Base-by-base conservation (phyloP, 1,140 invertebrate genomes). In the Phortica variegata region DNA sequence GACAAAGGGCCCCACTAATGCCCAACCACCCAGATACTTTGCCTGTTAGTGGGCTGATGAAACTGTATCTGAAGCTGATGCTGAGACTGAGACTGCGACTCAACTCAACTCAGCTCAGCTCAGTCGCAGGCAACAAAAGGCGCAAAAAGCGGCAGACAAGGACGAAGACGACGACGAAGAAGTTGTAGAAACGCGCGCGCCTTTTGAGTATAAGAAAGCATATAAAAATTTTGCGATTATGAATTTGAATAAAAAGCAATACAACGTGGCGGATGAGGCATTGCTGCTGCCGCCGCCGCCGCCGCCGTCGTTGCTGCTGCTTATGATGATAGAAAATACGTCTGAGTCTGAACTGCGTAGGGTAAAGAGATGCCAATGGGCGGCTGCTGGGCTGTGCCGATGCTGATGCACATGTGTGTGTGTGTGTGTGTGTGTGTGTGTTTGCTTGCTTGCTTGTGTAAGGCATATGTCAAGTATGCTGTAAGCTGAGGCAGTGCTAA, bases 221-320 rank as follows among this genome's bases (percentile, higher is more conserved):
- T 68, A 68, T 68, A 70, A 70, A 70, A 71, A 71, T 61, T 71
- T 68, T 71, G 68, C 68, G 63, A 71, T 71, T 71, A 71, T 71
- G 68, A 71, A 71, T 71, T 71, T 71, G 68, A 71, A 71, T 71
- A 71, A 72, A 34, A 71, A 68, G 69, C 60, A 61, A 65, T 61
- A 66, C 60, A 57, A 63, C 60, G 62, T 56, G 56, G 34, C 34
- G 13, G 34, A n/a, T 8, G 42, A 54, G 58, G 60, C 58, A 62
- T 47, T 47, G 54, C 47, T 29, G 33, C 56, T 46, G 43, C 38
- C 41, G 3, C 20, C 20, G 3, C 20, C 20, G 20, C 18, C 32
- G 21, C 31, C 9, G 44, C 36, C 21, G 18, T 16, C 16, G 37
- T 17, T 43, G n/a, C 31, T 3, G 29, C 42, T 40, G 8, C 43